Evolutionary conservation across 2,113 vertebrate species (phyloP), one percentile per base, ranked within the genome.

Genomic region (Procavia capensis): DNA sequence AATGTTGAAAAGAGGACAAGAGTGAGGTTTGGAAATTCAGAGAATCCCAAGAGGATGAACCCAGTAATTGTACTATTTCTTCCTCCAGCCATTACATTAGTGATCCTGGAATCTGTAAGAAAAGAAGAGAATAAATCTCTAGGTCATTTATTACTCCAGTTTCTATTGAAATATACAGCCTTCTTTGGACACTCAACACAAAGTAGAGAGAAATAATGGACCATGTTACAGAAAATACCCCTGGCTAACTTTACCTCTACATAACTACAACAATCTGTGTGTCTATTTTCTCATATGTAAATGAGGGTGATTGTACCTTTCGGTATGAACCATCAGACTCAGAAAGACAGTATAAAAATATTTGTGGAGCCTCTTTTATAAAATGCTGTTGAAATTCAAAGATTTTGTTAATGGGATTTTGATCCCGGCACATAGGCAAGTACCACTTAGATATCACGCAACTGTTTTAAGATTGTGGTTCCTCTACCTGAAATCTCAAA

Each of bases 31-130:
- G 94, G 93, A 76, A 92, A 82, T 54, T 95, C 91, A 45, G 66
- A 94, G 93, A 97, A 86, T 80, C 96, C 94, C 57, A 96, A 83
- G 45, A 96, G 91, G 63, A 95, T 74, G 57, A 96, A 95, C 27
- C 50, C 90, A 0, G 43, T 93, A 20, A 87, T 29, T 41, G 94
- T 92, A 22, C 16, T 36, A 36, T 94, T 95, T 19, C 29, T 96
- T 68, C 31, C 31, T 17, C 34, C 70, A 17, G 24, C 61, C 84
- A 92, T 89, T 84, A 41, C 22, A 6, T 9, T 72, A 25, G 25
- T 19, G 57, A 20, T 54, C 22, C 68, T 45, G 36, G 63, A 36
- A 64, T 70, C 87, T 95, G 47, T 27, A 78, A 34, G 24, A 27
- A 63, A 63, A 78, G 36, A 87, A 90, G 68, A 88, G 47, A 68